These are phyloP conservation scores for Bufo bufo DNA, from an alignment of 2,113 vertebrate species.

Conservation along the genomic window DNA sequence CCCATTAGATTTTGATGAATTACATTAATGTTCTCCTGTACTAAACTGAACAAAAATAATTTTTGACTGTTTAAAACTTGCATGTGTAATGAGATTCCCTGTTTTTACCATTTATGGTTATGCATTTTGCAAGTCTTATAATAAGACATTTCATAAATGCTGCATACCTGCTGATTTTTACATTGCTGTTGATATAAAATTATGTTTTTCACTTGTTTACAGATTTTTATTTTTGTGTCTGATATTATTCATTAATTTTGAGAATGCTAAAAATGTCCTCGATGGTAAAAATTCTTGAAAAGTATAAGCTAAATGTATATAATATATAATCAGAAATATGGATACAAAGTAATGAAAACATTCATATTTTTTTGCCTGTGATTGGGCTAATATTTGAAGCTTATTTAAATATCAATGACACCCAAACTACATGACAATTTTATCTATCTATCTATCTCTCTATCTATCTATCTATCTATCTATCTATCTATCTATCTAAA, in stretches of 20 bases:
- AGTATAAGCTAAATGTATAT: background rate
- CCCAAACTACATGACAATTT: no score
- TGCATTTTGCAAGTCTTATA: background rate
- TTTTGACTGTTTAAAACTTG: conserved; percentile 25
- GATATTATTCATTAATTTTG: background rate
- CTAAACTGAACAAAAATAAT: conserved; percentile 29
- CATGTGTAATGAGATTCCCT: conserved; percentile 5
- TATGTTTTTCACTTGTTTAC: background rate
- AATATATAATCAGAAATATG: background rate
- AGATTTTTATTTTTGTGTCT: background rate
- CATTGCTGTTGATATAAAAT: background rate
- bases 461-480: no score
- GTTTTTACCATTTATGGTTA: background rate
- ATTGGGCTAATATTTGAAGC: no score
- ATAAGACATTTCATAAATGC: background rate
- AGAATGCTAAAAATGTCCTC: background rate
- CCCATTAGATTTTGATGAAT: conserved; percentile 48
- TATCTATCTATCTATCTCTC: no score
- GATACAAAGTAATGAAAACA: background rate
- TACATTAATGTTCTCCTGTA: conserved; percentile 21
- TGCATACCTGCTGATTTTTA: background rate
- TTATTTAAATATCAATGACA: no score
- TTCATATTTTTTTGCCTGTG: background rate
- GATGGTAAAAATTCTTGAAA: background rate
- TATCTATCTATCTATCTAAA: no score